A percentile compares a stretch with the other conserved stretches of the same genome.
Evolutionary conservation across 2,113 vertebrate genomes (phyloP).

Genomic region (Mugil cephalus): DNA sequence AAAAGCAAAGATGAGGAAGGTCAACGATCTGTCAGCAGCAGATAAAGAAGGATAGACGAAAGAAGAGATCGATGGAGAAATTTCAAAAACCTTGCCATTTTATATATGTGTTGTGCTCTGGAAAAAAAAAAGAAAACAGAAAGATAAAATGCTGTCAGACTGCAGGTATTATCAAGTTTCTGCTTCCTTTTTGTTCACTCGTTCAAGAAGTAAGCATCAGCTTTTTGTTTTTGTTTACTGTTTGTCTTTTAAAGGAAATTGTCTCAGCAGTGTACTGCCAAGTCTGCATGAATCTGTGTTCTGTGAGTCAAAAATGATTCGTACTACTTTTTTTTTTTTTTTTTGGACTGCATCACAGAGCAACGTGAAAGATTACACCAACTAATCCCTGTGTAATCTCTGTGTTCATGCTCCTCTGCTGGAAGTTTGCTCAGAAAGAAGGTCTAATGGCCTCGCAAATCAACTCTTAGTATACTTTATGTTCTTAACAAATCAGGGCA

Average conservation of each 20-base stretch:
- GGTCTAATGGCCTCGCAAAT: constrained; percentile 24
- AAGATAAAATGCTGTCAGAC: constrained; percentile 31
- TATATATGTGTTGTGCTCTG: constrained; percentile 23
- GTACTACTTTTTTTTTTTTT: constrained; percentile 9
- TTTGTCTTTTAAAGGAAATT: constrained; percentile 15
- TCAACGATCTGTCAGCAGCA: constrained; percentile 70
- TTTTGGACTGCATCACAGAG: constrained; percentile 48
- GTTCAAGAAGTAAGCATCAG: neutral
- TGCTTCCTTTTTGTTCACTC: neutral
- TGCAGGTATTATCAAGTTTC: neutral
- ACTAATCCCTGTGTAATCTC: constrained; percentile 78
- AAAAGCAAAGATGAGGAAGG: constrained; percentile 68
- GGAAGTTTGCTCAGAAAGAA: constrained; percentile 38
- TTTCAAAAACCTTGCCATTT: constrained; percentile 35
- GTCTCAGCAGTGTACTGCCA: neutral
- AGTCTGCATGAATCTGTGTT: neutral
- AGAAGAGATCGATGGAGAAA: constrained; percentile 62
- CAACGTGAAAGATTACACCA: constrained; percentile 69
- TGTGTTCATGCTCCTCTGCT: constrained; percentile 53
- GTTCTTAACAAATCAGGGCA: neutral
- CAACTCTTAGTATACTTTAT: neutral
- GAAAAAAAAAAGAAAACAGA: constrained; percentile 40
- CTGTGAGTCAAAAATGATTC: neutral
- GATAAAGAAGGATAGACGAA: constrained; percentile 65
- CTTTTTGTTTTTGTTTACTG: neutral